Percentiles rank a stretch among this genome's conserved stretches.
Conservation (phyloP, 2,888 invertebrate species). For the Heliconius ismenius region DNA sequence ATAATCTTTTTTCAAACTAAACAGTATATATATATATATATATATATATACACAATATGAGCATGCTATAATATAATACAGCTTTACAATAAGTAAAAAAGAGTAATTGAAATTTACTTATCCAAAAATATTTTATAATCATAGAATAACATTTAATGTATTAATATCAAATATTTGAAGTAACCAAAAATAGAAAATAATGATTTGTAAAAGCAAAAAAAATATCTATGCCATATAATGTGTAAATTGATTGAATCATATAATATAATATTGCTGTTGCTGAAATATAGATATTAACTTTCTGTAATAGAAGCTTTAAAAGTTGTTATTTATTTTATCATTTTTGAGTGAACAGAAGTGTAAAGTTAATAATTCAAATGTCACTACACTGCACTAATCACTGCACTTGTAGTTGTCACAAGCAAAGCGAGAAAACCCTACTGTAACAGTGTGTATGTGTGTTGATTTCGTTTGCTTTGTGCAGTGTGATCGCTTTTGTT, state of each 20-base stretch:
- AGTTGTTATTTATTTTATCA: background rate
- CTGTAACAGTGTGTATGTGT: slow-evolving; percentile 54
- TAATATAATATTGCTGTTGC: background rate
- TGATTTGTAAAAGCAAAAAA: background rate
- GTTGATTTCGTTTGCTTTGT: slow-evolving; percentile 60
- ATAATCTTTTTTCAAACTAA: slow-evolving; percentile 48
- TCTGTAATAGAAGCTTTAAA: background rate
- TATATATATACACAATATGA: too few relatives aligned
- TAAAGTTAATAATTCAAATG: slow-evolving; percentile 10
- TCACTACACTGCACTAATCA: slow-evolving; percentile 15
- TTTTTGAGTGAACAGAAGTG: background rate
- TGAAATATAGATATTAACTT: background rate
- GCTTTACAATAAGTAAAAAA: background rate
- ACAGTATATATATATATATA: slow-evolving; percentile 4
- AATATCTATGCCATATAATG: background rate
- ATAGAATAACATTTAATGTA: background rate
- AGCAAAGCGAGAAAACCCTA: slow-evolving; percentile 50
- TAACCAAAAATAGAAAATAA: background rate
- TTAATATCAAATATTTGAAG: background rate
- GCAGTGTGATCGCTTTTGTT: slow-evolving; percentile 58
- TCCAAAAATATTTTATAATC: background rate
- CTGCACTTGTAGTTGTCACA: slow-evolving; percentile 31
- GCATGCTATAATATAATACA: slow-evolving; percentile 12
- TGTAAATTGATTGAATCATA: background rate
- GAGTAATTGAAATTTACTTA: background rate